Conservation (phyloP, 2,888 invertebrate species). For the Chesias legatella region DNA sequence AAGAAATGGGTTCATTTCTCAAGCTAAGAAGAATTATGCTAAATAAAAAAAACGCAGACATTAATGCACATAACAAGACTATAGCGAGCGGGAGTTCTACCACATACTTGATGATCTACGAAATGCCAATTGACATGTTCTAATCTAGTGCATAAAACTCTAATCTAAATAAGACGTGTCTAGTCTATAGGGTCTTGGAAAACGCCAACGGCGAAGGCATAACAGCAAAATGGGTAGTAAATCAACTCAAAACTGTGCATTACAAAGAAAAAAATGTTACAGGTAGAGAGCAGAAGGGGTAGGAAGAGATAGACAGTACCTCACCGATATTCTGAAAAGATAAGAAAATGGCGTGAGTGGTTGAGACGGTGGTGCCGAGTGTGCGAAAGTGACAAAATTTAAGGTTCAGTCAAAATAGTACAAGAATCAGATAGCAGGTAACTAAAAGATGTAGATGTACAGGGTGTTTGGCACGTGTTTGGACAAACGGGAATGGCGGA, state of each 20-base stretch:
- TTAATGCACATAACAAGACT: constrained; percentile 3
- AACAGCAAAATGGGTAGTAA: constrained; percentile 35
- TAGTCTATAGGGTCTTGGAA: constrained; percentile 37
- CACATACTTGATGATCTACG: constrained; percentile 19
- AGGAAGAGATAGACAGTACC: constrained; percentile 77
- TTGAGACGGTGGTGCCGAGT: constrained; percentile 54
- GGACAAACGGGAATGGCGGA: no score
- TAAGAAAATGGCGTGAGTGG: constrained; percentile 76
- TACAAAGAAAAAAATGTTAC: constrained; percentile 50
- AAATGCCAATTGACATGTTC: constrained; percentile 28
- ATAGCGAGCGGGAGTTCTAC: constrained; percentile 9
- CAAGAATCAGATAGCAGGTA: constrained; percentile 21
- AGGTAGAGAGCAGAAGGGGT: constrained; percentile 56
- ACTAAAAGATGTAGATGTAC: no score
- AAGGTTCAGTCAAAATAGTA: constrained; percentile 1
- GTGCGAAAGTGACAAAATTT: constrained; percentile 39
- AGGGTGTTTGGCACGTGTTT: no score
- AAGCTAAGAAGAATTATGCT: constrained; percentile 7
- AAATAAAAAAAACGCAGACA: no score
- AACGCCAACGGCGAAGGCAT: constrained; percentile 38
- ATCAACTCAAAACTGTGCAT: constrained; percentile 50
- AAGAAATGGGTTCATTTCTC: constrained; percentile 4
- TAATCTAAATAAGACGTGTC: constrained; percentile 7
- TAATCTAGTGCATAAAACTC: constrained; percentile 29
- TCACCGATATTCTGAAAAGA: constrained; percentile 82